phyloP scores from a whole-genome alignment of 2,888 invertebrate species.

The Drosophila neotestacea region DNA sequence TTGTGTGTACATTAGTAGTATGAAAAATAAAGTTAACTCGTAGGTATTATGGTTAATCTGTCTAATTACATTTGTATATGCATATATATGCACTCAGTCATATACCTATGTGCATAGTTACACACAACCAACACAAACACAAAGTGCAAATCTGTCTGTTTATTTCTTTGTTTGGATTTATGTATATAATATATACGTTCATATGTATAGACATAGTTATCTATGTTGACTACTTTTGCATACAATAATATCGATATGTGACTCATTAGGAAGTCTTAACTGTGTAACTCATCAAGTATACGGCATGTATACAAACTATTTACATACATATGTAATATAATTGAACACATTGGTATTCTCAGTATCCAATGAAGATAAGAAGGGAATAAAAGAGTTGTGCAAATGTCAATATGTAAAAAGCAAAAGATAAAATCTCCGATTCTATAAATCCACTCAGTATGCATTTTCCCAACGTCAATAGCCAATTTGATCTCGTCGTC shows the following conservation, averaged over 20 bases:
- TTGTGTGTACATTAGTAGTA: constrained; percentile 18
- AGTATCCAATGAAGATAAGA: constrained; percentile 10
- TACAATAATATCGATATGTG: constrained; percentile 20
- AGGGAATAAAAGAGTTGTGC: constrained; percentile 7
- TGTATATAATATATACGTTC: background rate
- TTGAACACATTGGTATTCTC: constrained; percentile 16
- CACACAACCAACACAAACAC: constrained; percentile 21
- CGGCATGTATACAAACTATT: background rate
- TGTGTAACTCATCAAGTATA: background rate
- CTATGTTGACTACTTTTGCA: constrained; percentile 5
- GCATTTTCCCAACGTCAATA: background rate
- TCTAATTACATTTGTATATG: constrained; percentile 6
- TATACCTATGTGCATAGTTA: constrained; percentile 8
- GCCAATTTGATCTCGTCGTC: constrained; percentile 5
- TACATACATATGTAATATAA: constrained; percentile 26
- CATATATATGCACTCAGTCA: constrained; percentile 4
- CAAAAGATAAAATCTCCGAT: constrained; percentile 2
- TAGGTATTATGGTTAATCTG: constrained; percentile 14
- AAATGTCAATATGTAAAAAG: constrained; percentile 8
- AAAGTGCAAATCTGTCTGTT: constrained; percentile 14
- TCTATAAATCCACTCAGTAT: constrained; percentile 9
- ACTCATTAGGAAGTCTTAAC: constrained; percentile 12
- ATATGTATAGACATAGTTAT: background rate
- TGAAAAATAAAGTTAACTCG: constrained; percentile 29
- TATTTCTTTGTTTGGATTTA: constrained; percentile 24